Conservation (phyloP, 2,797 vertebrate genomes). For the Odontamblyopus rebecca region DNA sequence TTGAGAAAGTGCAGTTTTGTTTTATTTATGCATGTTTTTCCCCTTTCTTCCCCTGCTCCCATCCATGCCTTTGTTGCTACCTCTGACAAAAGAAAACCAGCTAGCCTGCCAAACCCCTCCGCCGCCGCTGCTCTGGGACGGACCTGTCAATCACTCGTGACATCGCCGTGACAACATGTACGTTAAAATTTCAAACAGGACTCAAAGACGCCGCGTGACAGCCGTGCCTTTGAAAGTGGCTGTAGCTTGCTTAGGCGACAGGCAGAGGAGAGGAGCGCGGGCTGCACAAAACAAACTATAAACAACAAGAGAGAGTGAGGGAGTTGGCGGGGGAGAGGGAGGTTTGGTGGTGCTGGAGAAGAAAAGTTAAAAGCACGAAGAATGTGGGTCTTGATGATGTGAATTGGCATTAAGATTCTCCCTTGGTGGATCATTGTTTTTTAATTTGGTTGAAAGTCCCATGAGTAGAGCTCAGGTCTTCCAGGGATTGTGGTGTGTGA, state of each 20-base stretch:
- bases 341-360: conserved; percentile 23
- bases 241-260: conserved; percentile 80
- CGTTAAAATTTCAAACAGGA: conserved; percentile 86
- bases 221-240: conserved; percentile 83
- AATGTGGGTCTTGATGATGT: conserved; percentile 79
- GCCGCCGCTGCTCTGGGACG: conserved; percentile 81
- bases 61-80: conserved; percentile 79
- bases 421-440: conserved; percentile 74
- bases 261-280: conserved; percentile 72
- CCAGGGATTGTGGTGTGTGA: conserved; percentile 44
- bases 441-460: conserved; percentile 77
- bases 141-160: conserved; percentile 85
- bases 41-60: conserved; percentile 49
- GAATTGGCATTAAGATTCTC: conserved; percentile 75
- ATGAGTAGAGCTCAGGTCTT: conserved; percentile 57
- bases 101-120: conserved; percentile 79
- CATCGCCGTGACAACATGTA: conserved; percentile 85
- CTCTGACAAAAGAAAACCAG: conserved; percentile 82
- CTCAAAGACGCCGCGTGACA: conserved; percentile 83
- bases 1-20: conserved; percentile 82
- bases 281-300: conserved; percentile 81
- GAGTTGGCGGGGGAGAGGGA: conserved; percentile 52
- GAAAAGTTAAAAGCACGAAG: conserved; percentile 76
- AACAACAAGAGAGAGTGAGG: conserved; percentile 71
- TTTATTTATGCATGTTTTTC: conserved; percentile 82